Percentiles rank a stretch among this genome's conserved stretches.
These are phyloP conservation scores for Carollia perspicillata DNA, from an alignment of 2,113 vertebrate genomes.

Conservation along the genomic window DNA sequence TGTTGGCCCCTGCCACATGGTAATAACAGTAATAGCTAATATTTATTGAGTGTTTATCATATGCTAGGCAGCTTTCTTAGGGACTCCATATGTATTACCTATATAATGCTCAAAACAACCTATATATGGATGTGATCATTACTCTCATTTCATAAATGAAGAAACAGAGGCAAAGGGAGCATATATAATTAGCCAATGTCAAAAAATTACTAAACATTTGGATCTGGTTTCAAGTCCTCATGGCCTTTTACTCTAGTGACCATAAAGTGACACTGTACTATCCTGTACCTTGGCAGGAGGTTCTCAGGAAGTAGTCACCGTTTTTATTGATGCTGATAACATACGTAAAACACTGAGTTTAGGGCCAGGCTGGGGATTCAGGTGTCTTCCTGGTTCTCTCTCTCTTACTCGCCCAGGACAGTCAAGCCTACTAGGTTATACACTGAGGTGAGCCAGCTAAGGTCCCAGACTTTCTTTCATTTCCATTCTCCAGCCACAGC, in stretches of 20 bases:
- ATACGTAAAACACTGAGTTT: neutral
- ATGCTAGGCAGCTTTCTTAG: neutral
- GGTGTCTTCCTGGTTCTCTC: neutral
- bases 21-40: neutral
- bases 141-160: conserved; percentile 45
- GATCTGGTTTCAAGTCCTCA: neutral
- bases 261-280: neutral
- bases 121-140: neutral
- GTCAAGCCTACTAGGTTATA: neutral
- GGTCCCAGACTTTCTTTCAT: neutral
- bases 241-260: neutral
- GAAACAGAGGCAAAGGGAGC: neutral
- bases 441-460: neutral
- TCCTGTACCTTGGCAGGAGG: neutral
- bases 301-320: neutral
- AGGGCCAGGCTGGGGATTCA: neutral
- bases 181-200: neutral
- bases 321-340: neutral
- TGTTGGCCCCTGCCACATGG: neutral
- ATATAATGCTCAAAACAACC: neutral
- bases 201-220: neutral
- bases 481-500: neutral
- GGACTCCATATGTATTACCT: neutral
- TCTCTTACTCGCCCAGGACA: neutral
- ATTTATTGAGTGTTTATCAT: neutral